A percentile compares a stretch with the other conserved stretches of the same genome.
phyloP scores from a whole-genome alignment of 2,113 vertebrate genomes.

The Ictalurus punctatus region DNA sequence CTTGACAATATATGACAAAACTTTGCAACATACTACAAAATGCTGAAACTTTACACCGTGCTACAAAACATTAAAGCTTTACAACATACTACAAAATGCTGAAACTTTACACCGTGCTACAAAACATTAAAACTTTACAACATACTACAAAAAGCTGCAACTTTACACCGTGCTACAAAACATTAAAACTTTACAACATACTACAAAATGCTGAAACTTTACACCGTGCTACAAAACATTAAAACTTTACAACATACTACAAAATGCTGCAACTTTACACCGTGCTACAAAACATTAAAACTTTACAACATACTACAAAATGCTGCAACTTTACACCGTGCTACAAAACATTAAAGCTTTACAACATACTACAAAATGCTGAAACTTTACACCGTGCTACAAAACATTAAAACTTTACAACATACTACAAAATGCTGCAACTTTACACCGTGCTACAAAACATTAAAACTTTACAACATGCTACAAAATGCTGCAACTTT shows the following conservation, averaged over 20 bases:
- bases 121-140: not conserved
- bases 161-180: not conserved
- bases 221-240: not conserved
- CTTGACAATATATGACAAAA: not conserved
- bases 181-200: not conserved
- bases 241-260: not conserved
- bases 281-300: not conserved
- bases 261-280: not conserved
- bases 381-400: not conserved
- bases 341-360: not conserved
- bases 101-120: not conserved
- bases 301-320: not conserved
- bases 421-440: not conserved
- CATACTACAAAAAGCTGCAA: not conserved
- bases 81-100: not conserved
- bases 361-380: not conserved
- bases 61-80: not conserved
- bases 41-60: not conserved
- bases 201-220: not conserved
- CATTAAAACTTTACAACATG: not conserved
- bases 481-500: not conserved
- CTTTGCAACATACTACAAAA: not conserved
- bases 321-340: not conserved
- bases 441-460: not conserved
- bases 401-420: not conserved